These are phyloP conservation scores for Thumatha senex DNA, from an alignment of 2,888 invertebrate species.

Conservation along the genomic window DNA sequence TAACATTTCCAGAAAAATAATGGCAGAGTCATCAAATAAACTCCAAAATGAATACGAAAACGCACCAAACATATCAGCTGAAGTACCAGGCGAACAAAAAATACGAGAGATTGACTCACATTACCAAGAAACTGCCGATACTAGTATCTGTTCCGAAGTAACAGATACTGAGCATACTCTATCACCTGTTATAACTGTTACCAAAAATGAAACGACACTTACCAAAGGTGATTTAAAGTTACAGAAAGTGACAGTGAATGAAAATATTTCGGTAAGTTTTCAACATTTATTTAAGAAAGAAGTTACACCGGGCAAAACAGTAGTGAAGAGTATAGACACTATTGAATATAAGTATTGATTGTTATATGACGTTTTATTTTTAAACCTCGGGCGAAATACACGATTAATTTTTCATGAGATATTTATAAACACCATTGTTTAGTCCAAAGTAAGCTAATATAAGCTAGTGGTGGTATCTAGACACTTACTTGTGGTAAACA, in stretches of 20 bases:
- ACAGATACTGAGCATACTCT: conserved; percentile 36
- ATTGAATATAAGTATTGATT: conserved; percentile 63
- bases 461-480: too few species aligned
- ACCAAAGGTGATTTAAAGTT: conserved; percentile 64
- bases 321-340: conserved; percentile 59
- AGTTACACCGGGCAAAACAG: conserved; percentile 57
- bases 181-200: conserved; percentile 62
- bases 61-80: conserved; percentile 52
- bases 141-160: conserved; percentile 23
- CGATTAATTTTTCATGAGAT: background rate
- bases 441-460: too few species aligned
- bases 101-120: conserved; percentile 38
- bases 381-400: background rate
- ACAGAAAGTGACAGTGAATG: conserved; percentile 65
- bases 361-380: conserved; percentile 34
- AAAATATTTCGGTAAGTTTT: conserved; percentile 66
- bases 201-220: conserved; percentile 58
- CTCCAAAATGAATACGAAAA: conserved; percentile 42
- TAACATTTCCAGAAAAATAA: conserved; percentile 44
- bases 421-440: too few species aligned
- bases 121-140: conserved; percentile 4
- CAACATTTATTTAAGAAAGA: conserved; percentile 69
- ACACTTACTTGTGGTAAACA: too few species aligned
- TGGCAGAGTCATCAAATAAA: conserved; percentile 51
- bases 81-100: conserved; percentile 60